These are phyloP conservation scores for Neuroterus valhalla DNA, from an alignment of 1,140 invertebrate species.

Conservation along the genomic window DNA sequence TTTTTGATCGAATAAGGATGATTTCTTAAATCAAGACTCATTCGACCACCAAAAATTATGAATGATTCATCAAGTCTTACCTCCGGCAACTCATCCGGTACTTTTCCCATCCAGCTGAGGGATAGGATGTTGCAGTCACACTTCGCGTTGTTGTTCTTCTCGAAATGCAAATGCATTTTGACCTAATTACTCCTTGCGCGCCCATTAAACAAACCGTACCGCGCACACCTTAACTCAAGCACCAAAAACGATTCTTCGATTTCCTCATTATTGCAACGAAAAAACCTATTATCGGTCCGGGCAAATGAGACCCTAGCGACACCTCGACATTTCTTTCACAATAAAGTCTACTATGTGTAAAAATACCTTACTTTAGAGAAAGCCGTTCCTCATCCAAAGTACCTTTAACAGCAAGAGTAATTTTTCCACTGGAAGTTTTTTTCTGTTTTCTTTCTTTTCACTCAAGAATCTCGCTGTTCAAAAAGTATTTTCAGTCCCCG, in stretches of 20 bases:
- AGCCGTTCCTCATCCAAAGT: not conserved
- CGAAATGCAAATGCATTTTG: conserved; percentile 93
- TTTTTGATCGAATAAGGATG: too few relatives aligned
- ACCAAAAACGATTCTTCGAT: conserved; percentile 17
- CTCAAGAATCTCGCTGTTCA: not conserved
- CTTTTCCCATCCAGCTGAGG: conserved; percentile 98
- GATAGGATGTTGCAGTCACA: conserved; percentile 96
- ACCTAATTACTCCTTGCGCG: conserved; percentile 38
- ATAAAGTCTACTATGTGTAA: not conserved
- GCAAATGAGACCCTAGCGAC: not conserved
- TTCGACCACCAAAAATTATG: not conserved
- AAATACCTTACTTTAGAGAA: not conserved
- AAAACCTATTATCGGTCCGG: not conserved
- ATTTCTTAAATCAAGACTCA: not conserved
- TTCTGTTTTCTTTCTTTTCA: not conserved
- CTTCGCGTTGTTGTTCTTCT: conserved; percentile 92
- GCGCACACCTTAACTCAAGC: conserved; percentile 33
- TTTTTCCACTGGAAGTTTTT: too few relatives aligned
- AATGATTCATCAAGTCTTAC: conserved; percentile 75
- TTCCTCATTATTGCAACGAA: not conserved
- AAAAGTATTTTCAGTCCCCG: too few relatives aligned
- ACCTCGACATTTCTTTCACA: conserved; percentile 6
- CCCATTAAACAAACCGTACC: conserved; percentile 45
- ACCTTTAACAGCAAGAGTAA: too few relatives aligned
- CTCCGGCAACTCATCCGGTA: conserved; percentile 95